Percentiles rank a stretch among this genome's conserved stretches.
Evolutionary conservation across 2,888 invertebrate genomes (phyloP).

Genomic region (Hydropsyche betteni): DNA sequence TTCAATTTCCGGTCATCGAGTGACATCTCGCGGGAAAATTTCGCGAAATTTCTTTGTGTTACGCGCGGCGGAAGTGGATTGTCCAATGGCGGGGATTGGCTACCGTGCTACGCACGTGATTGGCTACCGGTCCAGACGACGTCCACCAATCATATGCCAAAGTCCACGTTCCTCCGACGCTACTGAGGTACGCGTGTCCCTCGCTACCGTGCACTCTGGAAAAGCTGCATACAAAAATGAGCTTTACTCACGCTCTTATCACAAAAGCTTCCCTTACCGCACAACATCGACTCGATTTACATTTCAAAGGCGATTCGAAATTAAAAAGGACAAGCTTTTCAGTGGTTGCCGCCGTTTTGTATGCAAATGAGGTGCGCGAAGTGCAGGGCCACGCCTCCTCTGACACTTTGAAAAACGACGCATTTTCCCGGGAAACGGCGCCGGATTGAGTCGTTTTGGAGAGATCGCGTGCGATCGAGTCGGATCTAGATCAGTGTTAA

Average conservation of each 20-base stretch:
- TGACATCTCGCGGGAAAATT: background rate
- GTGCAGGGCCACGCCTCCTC: background rate
- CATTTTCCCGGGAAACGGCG: background rate
- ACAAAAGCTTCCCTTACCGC: too few relatives aligned
- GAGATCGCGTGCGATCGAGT: too few relatives aligned
- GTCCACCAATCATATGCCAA: slow-evolving; percentile 3
- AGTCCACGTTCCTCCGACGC: too few relatives aligned
- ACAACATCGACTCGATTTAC: background rate
- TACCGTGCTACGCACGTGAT: slow-evolving; percentile 51
- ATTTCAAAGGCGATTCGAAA: background rate
- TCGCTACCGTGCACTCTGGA: too few relatives aligned
- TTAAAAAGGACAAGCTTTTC: background rate
- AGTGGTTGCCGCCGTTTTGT: slow-evolving; percentile 2
- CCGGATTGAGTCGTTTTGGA: too few relatives aligned
- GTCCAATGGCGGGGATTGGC: slow-evolving; percentile 37
- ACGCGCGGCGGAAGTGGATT: background rate
- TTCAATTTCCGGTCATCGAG: background rate
- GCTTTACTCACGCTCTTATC: too few relatives aligned
- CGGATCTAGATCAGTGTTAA: too few relatives aligned
- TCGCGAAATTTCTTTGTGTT: slow-evolving; percentile 19
- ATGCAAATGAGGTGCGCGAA: background rate
- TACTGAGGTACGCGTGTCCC: too few relatives aligned
- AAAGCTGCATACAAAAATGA: too few relatives aligned
- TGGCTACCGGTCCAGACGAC: slow-evolving; percentile 43
- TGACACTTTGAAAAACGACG: too few relatives aligned